Conservation (phyloP, 2,888 invertebrate species). For the Fragum fragum region DNA sequence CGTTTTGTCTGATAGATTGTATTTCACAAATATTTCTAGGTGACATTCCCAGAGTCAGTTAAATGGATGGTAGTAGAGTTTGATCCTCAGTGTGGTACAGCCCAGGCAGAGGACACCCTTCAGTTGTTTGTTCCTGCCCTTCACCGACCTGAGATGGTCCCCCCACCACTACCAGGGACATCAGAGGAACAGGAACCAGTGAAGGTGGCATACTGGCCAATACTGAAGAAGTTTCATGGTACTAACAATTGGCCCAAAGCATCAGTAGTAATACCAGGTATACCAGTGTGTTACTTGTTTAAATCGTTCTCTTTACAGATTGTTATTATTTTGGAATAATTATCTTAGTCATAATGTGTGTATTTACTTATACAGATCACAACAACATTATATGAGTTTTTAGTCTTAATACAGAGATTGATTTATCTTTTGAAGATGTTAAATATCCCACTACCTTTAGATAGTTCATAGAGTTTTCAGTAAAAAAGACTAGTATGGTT, state of each 20-base stretch:
- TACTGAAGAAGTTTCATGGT: slow-evolving; percentile 87
- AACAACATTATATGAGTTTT: no score
- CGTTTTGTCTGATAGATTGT: no score
- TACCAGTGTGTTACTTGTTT: no score
- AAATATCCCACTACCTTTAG: no score
- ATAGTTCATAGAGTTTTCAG: no score
- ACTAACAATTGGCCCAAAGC: slow-evolving; percentile 94
- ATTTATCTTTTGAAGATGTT: no score
- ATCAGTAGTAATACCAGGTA: slow-evolving; percentile 92
- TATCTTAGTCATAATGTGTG: no score
- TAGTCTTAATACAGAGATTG: no score
- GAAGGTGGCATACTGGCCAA: slow-evolving; percentile 84
- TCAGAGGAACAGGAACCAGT: slow-evolving; percentile 62
- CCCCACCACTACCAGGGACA: slow-evolving; percentile 45
- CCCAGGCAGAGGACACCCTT: slow-evolving; percentile 95
- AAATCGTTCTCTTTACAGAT: no score
- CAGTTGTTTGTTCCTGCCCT: slow-evolving; percentile 87
- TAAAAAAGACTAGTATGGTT: no score
- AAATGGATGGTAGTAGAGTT: slow-evolving; percentile 98
- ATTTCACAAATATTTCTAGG: slow-evolving; percentile 85
- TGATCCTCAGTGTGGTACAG: slow-evolving; percentile 96
- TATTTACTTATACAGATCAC: no score
- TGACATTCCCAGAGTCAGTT: slow-evolving; percentile 95
- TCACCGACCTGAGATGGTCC: slow-evolving; percentile 52
- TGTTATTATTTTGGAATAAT: no score